A percentile compares a stretch with the other conserved stretches of the same genome.
phyloP scores from a whole-genome alignment of 2,888 invertebrate species.

The Scaptodrosophila latifasciaeformis region DNA sequence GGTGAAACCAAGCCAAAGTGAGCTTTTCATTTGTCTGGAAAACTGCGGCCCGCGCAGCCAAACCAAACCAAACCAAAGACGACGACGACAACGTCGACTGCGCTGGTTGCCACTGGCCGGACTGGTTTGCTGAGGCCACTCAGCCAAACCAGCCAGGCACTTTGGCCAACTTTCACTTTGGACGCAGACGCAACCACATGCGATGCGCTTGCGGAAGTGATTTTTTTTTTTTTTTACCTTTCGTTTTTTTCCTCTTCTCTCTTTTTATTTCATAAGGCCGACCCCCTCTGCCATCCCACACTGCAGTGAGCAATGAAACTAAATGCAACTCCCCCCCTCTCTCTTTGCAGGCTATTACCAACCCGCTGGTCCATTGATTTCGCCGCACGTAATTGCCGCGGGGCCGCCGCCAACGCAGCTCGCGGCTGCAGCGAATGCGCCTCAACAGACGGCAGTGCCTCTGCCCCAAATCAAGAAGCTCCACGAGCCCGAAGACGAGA shows the following conservation, averaged over 20 bases:
- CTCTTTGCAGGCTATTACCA: slow-evolving; percentile 88
- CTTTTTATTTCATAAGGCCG: slow-evolving; percentile 16
- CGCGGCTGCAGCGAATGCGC: slow-evolving; percentile 39
- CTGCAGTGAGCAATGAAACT: too few species aligned
- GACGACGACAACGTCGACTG: too few species aligned
- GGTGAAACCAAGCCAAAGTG: too few species aligned
- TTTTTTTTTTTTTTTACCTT: not conserved
- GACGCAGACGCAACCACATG: too few species aligned
- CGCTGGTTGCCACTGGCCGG: too few species aligned
- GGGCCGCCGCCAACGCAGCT: slow-evolving; percentile 54
- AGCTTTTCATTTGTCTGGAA: too few species aligned
- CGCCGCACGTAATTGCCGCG: slow-evolving; percentile 77
- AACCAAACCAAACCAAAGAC: too few species aligned
- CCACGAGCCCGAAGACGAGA: slow-evolving; percentile 44
- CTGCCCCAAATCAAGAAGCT: slow-evolving; percentile 57
- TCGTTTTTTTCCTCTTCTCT: not conserved
- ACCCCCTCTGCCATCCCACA: too few species aligned
- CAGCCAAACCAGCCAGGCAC: not conserved
- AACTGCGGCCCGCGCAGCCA: too few species aligned
- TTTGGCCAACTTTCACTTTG: not conserved
- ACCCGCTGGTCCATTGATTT: slow-evolving; percentile 92
- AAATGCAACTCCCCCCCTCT: too few species aligned
- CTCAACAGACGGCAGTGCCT: slow-evolving; percentile 66
- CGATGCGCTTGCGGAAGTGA: slow-evolving; percentile 14
- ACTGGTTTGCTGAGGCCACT: too few species aligned